Percentiles rank a stretch among this genome's conserved stretches.
phyloP scores from a whole-genome alignment of 1,140 invertebrate species.

The Drosophila kurseongensis region DNA sequence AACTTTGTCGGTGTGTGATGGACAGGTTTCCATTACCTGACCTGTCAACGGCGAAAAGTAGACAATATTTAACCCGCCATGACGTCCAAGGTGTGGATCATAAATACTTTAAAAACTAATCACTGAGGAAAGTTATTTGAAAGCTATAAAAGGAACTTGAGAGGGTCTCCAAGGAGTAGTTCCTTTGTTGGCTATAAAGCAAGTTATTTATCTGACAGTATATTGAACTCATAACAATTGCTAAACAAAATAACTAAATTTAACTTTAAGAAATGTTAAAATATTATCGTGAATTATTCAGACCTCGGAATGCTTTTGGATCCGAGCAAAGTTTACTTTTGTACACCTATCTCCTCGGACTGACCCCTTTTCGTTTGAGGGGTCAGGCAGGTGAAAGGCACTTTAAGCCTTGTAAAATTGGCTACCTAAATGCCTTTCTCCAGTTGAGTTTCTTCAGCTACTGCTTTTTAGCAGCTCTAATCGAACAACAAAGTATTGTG shows the following conservation, averaged over 20 bases:
- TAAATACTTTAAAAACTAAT: conserved; percentile 56
- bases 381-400: conserved; percentile 33
- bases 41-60: conserved; percentile 51
- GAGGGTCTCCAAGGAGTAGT: conserved; percentile 8
- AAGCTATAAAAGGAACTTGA: conserved; percentile 52
- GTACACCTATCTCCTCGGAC: conserved; percentile 70
- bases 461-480: conserved; percentile 68
- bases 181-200: background rate
- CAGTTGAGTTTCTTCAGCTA: conserved; percentile 77
- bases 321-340: conserved; percentile 67
- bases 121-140: background rate
- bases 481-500: conserved; percentile 78
- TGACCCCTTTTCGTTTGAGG: conserved; percentile 67
- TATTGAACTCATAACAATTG: background rate
- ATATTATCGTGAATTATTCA: conserved; percentile 40
- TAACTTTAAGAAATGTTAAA: conserved; percentile 26
- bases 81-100: conserved; percentile 47
- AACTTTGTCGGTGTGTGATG: conserved; percentile 36
- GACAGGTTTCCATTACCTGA: conserved; percentile 66
- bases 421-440: conserved; percentile 68
- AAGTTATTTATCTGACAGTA: background rate
- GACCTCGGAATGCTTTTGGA: conserved; percentile 66
- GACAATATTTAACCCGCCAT: conserved; percentile 24
- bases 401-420: conserved; percentile 62
- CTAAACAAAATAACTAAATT: background rate